These are phyloP conservation scores for Carpatolechia fugitivella DNA, from an alignment of 2,888 invertebrate genomes.

Conservation along the genomic window DNA sequence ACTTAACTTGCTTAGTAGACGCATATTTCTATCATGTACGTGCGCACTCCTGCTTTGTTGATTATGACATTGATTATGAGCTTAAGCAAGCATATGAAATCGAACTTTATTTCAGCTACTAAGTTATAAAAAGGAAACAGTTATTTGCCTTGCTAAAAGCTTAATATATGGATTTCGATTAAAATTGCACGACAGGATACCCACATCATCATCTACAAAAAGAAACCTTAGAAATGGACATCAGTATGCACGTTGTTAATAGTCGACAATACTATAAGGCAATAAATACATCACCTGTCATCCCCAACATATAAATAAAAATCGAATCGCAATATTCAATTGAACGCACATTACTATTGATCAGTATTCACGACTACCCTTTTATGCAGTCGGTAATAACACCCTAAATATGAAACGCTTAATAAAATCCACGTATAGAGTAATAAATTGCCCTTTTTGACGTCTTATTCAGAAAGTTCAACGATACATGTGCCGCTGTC, in stretches of 20 bases:
- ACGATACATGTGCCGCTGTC: conserved; percentile 58
- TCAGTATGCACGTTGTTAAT: not conserved
- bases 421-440: conserved; percentile 65
- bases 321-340: conserved; percentile 12
- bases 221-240: not conserved
- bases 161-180: too few species aligned
- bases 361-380: conserved; percentile 49
- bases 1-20: too few species aligned
- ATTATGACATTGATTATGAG: too few species aligned
- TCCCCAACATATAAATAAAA: not conserved
- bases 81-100: too few species aligned
- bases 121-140: too few species aligned
- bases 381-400: conserved; percentile 44
- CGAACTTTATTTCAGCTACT: too few species aligned
- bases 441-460: conserved; percentile 74
- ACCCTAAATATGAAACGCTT: conserved; percentile 68
- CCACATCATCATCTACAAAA: too few species aligned
- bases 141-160: too few species aligned
- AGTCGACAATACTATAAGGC: conserved; percentile 1
- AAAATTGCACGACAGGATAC: too few species aligned
- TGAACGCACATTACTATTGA: conserved; percentile 23
- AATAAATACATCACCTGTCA: not conserved
- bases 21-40: too few species aligned
- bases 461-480: conserved; percentile 60
- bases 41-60: too few species aligned